Conservation (phyloP, 2,113 vertebrate genomes). For the Noturus placidus region DNA sequence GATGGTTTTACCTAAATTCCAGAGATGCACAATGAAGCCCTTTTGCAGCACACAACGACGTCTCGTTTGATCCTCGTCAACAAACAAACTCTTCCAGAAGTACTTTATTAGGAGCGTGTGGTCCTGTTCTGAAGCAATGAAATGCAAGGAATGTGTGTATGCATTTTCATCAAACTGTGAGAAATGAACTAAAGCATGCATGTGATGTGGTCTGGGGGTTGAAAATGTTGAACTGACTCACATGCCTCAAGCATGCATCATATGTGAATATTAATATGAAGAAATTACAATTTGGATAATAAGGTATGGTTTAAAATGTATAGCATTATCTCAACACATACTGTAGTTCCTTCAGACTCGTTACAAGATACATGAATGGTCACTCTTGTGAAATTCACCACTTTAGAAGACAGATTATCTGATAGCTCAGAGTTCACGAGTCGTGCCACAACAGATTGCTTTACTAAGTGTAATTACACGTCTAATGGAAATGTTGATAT, state of each 20-base stretch:
- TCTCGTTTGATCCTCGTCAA: constrained; percentile 37
- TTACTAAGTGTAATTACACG: not conserved
- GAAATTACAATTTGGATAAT: not conserved
- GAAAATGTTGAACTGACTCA: not conserved
- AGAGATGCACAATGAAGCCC: constrained; percentile 51
- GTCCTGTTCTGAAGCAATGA: constrained; percentile 53
- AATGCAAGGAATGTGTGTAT: constrained; percentile 61
- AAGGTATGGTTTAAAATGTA: not conserved
- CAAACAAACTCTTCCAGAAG: constrained; percentile 57
- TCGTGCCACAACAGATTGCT: not conserved
- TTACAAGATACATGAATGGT: not conserved
- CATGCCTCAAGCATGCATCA: not conserved
- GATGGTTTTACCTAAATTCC: constrained; percentile 41
- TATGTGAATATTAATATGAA: not conserved
- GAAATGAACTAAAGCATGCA: not conserved
- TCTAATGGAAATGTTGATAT: not conserved
- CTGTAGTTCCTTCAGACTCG: not conserved
- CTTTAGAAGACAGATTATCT: not conserved
- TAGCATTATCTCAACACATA: not conserved
- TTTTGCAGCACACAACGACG: constrained; percentile 61
- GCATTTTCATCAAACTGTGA: constrained; percentile 16
- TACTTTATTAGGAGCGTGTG: constrained; percentile 59
- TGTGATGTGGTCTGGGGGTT: constrained; percentile 26
- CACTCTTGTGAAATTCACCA: not conserved
- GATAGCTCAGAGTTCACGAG: not conserved